Evolutionary conservation across 2,797 vertebrate genomes (phyloP), one percentile per base, ranked within the genome.

Genomic region (Mallotus villosus): DNA sequence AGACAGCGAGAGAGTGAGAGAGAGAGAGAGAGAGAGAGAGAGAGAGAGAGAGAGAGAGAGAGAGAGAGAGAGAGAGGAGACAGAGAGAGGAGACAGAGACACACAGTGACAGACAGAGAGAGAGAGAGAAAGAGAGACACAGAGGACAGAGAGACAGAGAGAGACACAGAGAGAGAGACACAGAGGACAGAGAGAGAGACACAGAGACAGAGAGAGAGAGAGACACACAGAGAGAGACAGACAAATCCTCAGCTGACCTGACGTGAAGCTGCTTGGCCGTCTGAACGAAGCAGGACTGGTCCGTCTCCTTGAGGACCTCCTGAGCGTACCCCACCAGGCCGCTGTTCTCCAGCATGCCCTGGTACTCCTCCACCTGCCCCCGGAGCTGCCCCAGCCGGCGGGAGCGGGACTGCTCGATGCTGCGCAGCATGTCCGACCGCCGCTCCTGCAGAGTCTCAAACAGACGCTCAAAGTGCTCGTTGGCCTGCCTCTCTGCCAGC

Each of bases 241-340:
- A 53, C 16, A 55, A 19, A 7, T 41, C 22, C 2, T 11, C 3
- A 12, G n/a, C 77, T 12, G 90, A 99, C 98, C 98, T 97, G 84
- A 88, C 76, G 68, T 98, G 96, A 25, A 99, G 95, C 64, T 98
- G 98, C 80, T 98, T 99, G 21, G 98, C 98, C 0, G 96, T 98
- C 92, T 99, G 97, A 32, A 99, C 97, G 37, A 99, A 99, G 87
- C 97, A 99, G 61, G 97, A 98, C 46, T 97, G 97, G 72, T 99
- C 97, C 0, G 95, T 97, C 91, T 99, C 98, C 74, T 99, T 99
- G 70, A 99, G 94, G 25, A 99, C 98, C 87, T 99, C 98, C 83
- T 99, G 98, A 19, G 98, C 98, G 1, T 98, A 99, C 69, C 98
- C 98, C 71, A 99, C 97, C 0, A 99, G 93, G 0, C 98, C 98